A percentile compares a stretch with the other conserved stretches of the same genome.
Conservation (phyloP, 2,113 vertebrate genomes). For the Eonycteris spelaea region DNA sequence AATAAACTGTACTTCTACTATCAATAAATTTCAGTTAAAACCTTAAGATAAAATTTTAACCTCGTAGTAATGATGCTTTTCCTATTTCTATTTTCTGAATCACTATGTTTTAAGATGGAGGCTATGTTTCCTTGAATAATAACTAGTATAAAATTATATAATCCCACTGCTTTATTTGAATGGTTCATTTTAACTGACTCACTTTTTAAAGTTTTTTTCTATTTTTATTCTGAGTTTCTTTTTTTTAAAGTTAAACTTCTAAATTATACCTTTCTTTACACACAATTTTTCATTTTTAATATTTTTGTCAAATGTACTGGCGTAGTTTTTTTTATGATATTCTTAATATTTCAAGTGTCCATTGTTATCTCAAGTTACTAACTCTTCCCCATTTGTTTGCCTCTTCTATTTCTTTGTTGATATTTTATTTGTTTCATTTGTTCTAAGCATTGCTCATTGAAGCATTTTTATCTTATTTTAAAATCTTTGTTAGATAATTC, state of each 20-base stretch:
- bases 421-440: not conserved
- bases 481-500: conserved; percentile 10
- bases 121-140: not conserved
- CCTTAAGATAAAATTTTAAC: not conserved
- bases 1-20: not conserved
- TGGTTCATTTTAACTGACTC: conserved; percentile 5
- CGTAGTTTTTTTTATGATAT: not conserved
- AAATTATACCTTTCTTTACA: not conserved
- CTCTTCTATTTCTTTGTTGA: not conserved
- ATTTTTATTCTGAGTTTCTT: not conserved
- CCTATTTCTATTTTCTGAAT: conserved; percentile 22
- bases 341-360: not conserved
- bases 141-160: conserved; percentile 1
- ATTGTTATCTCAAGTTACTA: not conserved
- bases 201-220: not conserved
- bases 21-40: conserved; percentile 31
- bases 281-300: not conserved
- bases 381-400: not conserved
- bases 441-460: not conserved
- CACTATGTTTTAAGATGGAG: not conserved
- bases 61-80: not conserved
- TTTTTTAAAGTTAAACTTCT: not conserved
- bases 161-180: not conserved
- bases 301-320: not conserved
- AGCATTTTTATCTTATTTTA: not conserved